These are phyloP conservation scores for Erpetoichthys calabaricus DNA, from an alignment of 2,797 vertebrate species.

Conservation along the genomic window DNA sequence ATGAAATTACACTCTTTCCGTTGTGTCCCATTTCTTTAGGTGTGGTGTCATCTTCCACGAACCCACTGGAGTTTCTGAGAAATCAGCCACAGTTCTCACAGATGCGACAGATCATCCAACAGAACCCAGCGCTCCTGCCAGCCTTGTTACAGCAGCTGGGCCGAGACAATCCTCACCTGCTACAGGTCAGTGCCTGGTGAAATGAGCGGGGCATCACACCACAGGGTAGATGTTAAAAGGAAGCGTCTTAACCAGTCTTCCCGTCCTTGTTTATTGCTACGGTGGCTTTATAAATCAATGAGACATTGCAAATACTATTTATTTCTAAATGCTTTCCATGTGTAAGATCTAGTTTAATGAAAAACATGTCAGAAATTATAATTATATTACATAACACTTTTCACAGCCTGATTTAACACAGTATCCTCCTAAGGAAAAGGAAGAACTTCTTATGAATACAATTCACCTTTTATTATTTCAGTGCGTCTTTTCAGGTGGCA, in stretches of 20 bases:
- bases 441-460: no score
- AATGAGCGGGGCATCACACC: neutral
- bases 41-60: constrained; percentile 21
- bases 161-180: constrained; percentile 54
- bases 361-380: no score
- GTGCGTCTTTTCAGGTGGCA: no score
- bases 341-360: no score
- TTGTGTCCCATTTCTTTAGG: neutral
- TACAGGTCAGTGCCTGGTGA: constrained; percentile 39
- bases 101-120: constrained; percentile 63
- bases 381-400: no score
- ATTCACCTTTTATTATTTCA: no score
- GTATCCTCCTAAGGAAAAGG: no score
- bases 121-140: constrained; percentile 53
- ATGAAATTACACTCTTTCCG: no score
- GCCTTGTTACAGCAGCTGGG: constrained; percentile 56
- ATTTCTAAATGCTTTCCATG: no score
- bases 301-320: neutral
- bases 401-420: no score
- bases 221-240: neutral
- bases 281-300: neutral
- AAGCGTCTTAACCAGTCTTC: no score
- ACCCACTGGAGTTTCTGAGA: constrained; percentile 58
- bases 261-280: neutral
- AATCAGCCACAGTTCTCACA: constrained; percentile 62